These are phyloP conservation scores for Cheilosia urbana DNA, from an alignment of 2,888 invertebrate species.

Conservation along the genomic window DNA sequence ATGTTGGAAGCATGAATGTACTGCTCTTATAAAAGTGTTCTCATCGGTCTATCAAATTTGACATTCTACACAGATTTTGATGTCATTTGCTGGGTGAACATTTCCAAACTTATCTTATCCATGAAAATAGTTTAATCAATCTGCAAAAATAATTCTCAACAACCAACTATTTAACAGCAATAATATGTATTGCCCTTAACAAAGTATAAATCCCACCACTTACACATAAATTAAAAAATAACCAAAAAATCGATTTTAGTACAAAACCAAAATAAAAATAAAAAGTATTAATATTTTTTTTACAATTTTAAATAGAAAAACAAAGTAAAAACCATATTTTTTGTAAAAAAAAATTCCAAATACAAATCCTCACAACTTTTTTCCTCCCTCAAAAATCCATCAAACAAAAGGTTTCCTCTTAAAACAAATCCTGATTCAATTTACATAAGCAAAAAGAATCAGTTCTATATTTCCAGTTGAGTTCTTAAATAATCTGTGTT, in stretches of 20 bases:
- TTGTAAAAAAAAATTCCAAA: constrained; percentile 14
- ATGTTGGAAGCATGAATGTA: too few relatives aligned
- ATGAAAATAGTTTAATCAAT: not conserved
- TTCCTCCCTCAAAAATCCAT: constrained; percentile 10
- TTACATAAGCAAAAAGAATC: not conserved
- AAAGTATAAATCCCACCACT: constrained; percentile 64
- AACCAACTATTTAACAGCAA: not conserved
- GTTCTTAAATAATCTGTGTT: too few relatives aligned
- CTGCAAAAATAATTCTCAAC: not conserved
- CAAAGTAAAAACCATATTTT: constrained; percentile 37
- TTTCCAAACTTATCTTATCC: not conserved
- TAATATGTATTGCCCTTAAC: not conserved
- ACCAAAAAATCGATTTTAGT: constrained; percentile 37
- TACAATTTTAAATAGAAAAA: constrained; percentile 33
- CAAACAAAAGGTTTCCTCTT: constrained; percentile 61
- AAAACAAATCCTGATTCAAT: constrained; percentile 8
- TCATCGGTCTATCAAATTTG: too few relatives aligned
- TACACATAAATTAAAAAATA: constrained; percentile 26
- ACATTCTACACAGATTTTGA: too few relatives aligned
- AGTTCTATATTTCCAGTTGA: constrained; percentile 1
- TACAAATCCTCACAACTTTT: constrained; percentile 3
- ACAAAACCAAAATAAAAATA: constrained; percentile 53
- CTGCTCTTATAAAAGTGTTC: too few relatives aligned
- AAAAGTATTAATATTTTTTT: constrained; percentile 59
- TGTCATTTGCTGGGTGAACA: too few relatives aligned